These are phyloP conservation scores for Colaptes auratus DNA, from an alignment of 2,113 vertebrate genomes.

Conservation along the genomic window DNA sequence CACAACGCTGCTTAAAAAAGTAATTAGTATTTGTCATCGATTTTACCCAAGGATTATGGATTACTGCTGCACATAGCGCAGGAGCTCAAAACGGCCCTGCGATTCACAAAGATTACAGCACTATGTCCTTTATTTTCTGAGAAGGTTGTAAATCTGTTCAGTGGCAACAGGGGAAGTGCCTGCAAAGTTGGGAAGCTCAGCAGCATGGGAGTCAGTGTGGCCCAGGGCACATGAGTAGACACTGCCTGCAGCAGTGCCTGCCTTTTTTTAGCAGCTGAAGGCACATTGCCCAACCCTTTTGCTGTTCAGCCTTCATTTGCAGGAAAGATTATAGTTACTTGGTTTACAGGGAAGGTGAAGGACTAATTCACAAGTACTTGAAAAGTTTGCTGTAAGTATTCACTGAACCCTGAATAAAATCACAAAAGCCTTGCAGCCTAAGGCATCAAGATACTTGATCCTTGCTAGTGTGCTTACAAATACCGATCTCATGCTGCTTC, in stretches of 20 bases:
- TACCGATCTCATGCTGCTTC: not conserved
- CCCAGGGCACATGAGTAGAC: rapidly evolving
- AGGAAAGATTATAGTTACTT: not conserved
- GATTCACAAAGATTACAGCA: not conserved
- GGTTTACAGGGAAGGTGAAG: not conserved
- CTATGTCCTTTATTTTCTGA: not conserved
- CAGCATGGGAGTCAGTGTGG: rapidly evolving
- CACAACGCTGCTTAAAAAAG: not conserved
- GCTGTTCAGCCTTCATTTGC: not conserved
- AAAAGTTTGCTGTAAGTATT: not conserved
- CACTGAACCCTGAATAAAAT: not conserved
- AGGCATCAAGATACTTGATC: not conserved
- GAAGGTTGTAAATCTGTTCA: not conserved
- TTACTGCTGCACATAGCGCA: not conserved
- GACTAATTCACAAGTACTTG: not conserved
- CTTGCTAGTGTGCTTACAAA: not conserved
- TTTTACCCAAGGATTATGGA: not conserved
- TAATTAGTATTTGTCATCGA: conserved; percentile 27
- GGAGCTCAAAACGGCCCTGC: not conserved
- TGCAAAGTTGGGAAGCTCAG: rapidly evolving
- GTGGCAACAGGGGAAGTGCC: not conserved
- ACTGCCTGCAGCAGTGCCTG: not conserved
- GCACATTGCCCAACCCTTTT: not conserved
- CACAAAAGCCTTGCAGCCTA: not conserved
- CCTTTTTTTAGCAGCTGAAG: not conserved